Conservation (phyloP, 2,888 invertebrate genomes). For the Branchipolynoe longqiensis region DNA sequence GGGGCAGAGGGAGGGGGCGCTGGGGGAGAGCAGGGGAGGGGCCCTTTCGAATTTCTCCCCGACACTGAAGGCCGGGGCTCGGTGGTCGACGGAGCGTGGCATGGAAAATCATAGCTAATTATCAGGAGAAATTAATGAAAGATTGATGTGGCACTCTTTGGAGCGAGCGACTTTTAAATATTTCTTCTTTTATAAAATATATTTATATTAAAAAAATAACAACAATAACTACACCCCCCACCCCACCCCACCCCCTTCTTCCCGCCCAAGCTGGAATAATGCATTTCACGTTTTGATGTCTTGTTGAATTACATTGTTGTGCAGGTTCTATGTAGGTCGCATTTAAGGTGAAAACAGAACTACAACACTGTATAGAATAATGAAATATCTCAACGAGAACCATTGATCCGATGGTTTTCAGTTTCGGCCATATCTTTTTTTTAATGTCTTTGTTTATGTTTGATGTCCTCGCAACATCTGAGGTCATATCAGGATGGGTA, state of each 20-base stretch:
- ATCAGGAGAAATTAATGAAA: conserved; percentile 55
- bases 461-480: too few relatives aligned
- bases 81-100: conserved; percentile 1
- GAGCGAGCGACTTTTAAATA: conserved; percentile 31
- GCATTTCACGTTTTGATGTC: conserved; percentile 39
- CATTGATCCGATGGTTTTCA: too few relatives aligned
- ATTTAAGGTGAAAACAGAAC: conserved; percentile 42
- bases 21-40: neutral
- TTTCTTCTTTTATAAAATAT: too few relatives aligned
- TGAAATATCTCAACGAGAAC: too few relatives aligned
- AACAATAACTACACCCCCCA: too few relatives aligned
- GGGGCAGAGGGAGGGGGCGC: too few relatives aligned
- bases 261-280: too few relatives aligned
- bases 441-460: too few relatives aligned
- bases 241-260: too few relatives aligned
- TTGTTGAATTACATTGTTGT: conserved; percentile 47
- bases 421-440: too few relatives aligned
- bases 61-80: neutral
- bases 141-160: conserved; percentile 48
- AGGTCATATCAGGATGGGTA: too few relatives aligned
- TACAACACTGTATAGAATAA: conserved; percentile 22
- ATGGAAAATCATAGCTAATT: conserved; percentile 50
- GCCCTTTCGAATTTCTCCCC: conserved; percentile 36
- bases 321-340: conserved; percentile 36
- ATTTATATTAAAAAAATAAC: too few relatives aligned